Evolutionary conservation across 2,113 vertebrate species (phyloP).

Genomic region (Rattus rattus): DNA sequence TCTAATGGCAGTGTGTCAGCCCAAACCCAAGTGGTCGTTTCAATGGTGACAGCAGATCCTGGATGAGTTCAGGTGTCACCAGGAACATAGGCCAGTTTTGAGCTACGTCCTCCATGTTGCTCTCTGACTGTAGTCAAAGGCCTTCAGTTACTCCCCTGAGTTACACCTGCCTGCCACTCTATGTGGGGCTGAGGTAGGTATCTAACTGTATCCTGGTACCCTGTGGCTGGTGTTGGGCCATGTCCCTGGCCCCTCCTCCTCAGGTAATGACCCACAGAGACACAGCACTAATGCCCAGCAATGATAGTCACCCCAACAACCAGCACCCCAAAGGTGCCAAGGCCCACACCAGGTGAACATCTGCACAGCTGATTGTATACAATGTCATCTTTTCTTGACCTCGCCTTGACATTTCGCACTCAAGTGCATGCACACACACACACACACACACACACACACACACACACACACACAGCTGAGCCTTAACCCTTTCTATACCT

Average conservation of each 20-base stretch:
- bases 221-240: too few species aligned
- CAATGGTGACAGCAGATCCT: accelerated
- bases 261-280: not conserved
- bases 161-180: not conserved
- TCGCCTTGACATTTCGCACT: not conserved
- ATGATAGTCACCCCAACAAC: not conserved
- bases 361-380: accelerated
- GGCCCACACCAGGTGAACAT: accelerated
- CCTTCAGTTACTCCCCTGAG: too few species aligned
- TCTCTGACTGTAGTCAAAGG: not conserved
- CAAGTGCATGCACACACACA: too few species aligned
- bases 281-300: accelerated
- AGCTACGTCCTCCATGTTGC: accelerated
- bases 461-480: not conserved
- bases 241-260: too few species aligned
- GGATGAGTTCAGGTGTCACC: not conserved
- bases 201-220: not conserved
- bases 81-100: too few species aligned
- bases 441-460: too few species aligned
- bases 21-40: not conserved
- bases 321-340: not conserved
- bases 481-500: not conserved
- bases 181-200: too few species aligned
- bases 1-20: accelerated
- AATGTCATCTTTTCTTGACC: accelerated